Percentiles rank a stretch among this genome's conserved stretches.
Evolutionary conservation across 2,888 invertebrate genomes (phyloP).

Genomic region (Calameuta idolon): DNA sequence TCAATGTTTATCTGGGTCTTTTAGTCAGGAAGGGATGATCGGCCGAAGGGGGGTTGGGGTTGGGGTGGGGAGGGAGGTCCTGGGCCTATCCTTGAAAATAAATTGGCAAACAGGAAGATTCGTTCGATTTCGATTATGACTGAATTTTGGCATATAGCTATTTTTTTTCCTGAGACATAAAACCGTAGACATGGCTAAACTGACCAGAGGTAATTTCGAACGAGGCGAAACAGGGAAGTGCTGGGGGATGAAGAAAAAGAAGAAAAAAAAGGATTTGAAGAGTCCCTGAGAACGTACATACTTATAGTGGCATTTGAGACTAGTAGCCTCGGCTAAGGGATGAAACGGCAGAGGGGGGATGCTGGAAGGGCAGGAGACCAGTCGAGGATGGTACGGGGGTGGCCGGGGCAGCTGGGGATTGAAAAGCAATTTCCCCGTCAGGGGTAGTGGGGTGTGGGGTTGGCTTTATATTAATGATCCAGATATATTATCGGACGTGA

Average conservation of each 20-base stretch:
- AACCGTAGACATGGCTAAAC: not conserved
- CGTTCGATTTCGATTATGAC: not conserved
- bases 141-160: not conserved
- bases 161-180: not conserved
- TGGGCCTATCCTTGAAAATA: not conserved
- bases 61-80: not conserved
- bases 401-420: constrained; percentile 60
- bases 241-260: not conserved
- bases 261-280: not conserved
- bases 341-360: constrained; percentile 32
- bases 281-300: not conserved
- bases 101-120: not conserved
- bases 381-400: constrained; percentile 29
- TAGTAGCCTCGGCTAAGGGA: constrained; percentile 24
- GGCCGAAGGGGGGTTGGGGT: accelerated
- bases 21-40: not conserved
- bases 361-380: constrained; percentile 9
- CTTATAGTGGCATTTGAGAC: not conserved
- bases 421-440: constrained; percentile 67
- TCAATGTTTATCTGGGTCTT: not conserved
- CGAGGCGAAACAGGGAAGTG: not conserved
- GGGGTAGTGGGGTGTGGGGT: constrained; percentile 53
- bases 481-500: constrained; percentile 68
- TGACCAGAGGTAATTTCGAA: not conserved
- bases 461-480: constrained; percentile 68